A percentile compares a stretch with the other conserved stretches of the same genome.
These are phyloP conservation scores for Heterohyrax brucei DNA, from an alignment of 2,797 vertebrate genomes.

Conservation along the genomic window DNA sequence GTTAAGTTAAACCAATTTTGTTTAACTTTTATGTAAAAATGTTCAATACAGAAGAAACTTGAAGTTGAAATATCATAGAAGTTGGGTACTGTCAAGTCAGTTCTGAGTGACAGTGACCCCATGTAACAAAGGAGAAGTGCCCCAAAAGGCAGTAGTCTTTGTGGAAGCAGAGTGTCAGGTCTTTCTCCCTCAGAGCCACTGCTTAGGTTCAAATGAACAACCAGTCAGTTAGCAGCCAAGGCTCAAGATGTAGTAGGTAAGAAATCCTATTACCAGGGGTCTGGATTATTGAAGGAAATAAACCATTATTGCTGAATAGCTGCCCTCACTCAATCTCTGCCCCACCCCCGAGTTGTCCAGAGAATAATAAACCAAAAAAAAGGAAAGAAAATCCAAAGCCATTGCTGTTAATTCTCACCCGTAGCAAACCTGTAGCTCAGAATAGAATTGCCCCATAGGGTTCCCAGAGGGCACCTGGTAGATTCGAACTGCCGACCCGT, in stretches of 20 bases:
- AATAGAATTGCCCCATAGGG: too few relatives aligned
- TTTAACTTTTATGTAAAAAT: not conserved
- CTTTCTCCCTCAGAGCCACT: too few relatives aligned
- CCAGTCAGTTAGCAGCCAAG: too few relatives aligned
- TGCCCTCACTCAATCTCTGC: too few relatives aligned
- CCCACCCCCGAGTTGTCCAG: not conserved
- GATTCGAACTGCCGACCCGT: too few relatives aligned
- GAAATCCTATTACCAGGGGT: not conserved
- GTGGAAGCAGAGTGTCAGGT: too few relatives aligned
- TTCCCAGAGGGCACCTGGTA: too few relatives aligned
- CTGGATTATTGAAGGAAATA: slow-evolving; percentile 29
- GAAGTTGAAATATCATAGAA: not conserved
- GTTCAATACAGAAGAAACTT: not conserved
- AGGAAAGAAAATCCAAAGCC: too few relatives aligned
- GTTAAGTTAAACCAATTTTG: not conserved
- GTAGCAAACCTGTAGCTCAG: too few relatives aligned
- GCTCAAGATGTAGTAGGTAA: not conserved
- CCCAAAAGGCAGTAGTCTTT: not conserved
- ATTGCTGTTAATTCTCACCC: too few relatives aligned
- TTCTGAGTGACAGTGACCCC: not conserved
- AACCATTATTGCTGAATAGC: not conserved
- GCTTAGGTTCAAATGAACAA: too few relatives aligned
- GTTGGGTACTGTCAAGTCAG: not conserved
- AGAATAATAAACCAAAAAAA: too few relatives aligned
- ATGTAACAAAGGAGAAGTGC: not conserved